Percentiles rank a stretch among this genome's conserved stretches.
Evolutionary conservation across 2,797 vertebrate genomes (phyloP).

Genomic region (Poecilia wingei): DNA sequence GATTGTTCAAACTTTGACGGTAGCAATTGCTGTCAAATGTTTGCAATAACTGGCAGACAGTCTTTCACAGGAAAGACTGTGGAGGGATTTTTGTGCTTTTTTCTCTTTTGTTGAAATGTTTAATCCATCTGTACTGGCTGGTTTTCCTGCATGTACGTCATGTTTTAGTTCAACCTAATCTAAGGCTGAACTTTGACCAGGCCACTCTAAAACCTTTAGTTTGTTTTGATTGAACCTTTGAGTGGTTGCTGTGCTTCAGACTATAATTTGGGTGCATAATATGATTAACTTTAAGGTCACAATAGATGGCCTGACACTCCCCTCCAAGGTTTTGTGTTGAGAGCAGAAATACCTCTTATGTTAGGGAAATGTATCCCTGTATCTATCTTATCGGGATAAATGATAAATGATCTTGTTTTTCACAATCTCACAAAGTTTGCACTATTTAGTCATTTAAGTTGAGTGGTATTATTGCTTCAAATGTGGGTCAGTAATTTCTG

Average conservation of each 20-base stretch:
- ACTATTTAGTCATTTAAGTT: background rate
- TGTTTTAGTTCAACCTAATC: background rate
- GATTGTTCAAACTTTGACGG: background rate
- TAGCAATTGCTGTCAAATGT: background rate
- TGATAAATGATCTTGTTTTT: background rate
- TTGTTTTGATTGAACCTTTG: background rate
- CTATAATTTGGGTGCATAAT: background rate
- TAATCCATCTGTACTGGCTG: background rate
- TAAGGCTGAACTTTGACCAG: background rate
- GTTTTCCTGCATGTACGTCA: background rate
- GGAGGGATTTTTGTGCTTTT: background rate
- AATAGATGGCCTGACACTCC: background rate
- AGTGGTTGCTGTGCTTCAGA: background rate
- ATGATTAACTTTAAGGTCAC: background rate
- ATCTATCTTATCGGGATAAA: background rate
- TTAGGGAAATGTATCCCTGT: background rate
- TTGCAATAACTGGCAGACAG: background rate
- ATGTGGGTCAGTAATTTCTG: slow-evolving; percentile 1
- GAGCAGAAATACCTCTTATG: background rate
- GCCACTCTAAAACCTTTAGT: background rate
- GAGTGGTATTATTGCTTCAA: background rate
- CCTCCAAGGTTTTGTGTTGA: background rate
- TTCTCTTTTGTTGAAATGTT: background rate
- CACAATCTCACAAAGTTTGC: background rate
- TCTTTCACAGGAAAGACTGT: background rate